Percentiles rank a stretch among this genome's conserved stretches.
phyloP scores from a whole-genome alignment of 2,113 vertebrate genomes.

The Gopherus flavomarginatus region DNA sequence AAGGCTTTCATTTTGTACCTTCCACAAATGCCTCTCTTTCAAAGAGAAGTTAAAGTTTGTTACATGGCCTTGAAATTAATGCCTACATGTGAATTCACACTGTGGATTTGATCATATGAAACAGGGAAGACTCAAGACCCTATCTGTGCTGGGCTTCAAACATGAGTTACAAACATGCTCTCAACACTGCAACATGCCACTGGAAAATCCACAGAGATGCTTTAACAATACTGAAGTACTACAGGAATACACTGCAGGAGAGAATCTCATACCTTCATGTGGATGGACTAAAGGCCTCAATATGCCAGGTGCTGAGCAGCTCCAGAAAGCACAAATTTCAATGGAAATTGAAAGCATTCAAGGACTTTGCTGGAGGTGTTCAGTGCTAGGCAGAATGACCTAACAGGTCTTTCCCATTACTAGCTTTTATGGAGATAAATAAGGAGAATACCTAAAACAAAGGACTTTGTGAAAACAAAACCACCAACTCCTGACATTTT shows the following conservation, averaged over 20 bases:
- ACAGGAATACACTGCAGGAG: accelerated
- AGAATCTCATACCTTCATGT: neutral
- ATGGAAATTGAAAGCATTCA: neutral
- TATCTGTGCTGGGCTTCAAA: neutral
- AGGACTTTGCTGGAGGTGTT: neutral
- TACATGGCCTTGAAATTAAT: neutral
- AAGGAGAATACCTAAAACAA: neutral
- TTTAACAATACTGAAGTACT: neutral
- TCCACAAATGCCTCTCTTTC: neutral
- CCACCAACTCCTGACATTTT: neutral
- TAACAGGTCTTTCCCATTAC: neutral
- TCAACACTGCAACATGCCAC: neutral
- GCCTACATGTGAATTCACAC: neutral
- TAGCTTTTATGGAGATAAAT: neutral
- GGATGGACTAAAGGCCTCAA: neutral
- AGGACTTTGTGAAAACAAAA: neutral
- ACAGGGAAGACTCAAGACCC: neutral
- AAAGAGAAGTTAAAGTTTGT: neutral
- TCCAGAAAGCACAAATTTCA: neutral
- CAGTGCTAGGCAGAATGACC: neutral
- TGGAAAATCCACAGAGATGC: neutral
- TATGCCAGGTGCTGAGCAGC: neutral
- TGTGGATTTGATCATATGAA: neutral
- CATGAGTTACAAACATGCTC: neutral
- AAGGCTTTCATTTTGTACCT: neutral